Base-by-base conservation (phyloP, 2,797 vertebrate species). In the Botia kubotai region DNA sequence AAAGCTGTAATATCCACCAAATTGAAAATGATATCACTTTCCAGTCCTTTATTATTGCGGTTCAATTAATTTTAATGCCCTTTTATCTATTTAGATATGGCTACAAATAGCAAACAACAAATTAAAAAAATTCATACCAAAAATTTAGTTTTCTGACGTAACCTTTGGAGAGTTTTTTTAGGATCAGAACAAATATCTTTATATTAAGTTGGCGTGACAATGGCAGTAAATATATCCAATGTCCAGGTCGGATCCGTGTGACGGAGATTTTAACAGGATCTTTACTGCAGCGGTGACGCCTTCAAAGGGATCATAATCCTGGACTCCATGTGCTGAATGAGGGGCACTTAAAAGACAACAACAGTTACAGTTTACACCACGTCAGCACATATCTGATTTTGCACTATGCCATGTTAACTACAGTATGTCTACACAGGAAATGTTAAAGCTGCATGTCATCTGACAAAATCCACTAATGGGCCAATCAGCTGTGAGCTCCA, bases 251-350 rank as follows among this genome's bases (percentile, higher is more conserved):
- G 26, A 62, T 72, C 75, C 81, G n/a, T 43, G 13, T 6, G 36
- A 21, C n/a, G 13, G 50, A 14, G 55, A 12, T 52, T 11, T 46
- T 4, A 10, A 11, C 7, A 68, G 65, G 23, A 0, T 36, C 13
- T 79, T 94, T 91, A 99, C 94, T 99, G 93, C 88, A 99, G 92
- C 0, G 98, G 98, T 3, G 98, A 99, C 12, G 94, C 95, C 91
- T 97, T 97, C 86, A 96, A 93, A 0, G 98, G 98, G 90, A 99
- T 99, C 98, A 99, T 99, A 79, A 99, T 98, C 91, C 98, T 96
- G 87, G 97, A 98, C 62, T 99, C 98, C 98, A 99, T 99, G 83
- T 98, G 96, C 91, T 98, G 98, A 92, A 99, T 99, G 29, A 99
- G 97, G 33, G 98, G 97, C 89, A 99, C 97, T 99, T 92, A 13